A percentile compares a stretch with the other conserved stretches of the same genome.
phyloP scores from a whole-genome alignment of 2,888 invertebrate genomes.

The Monoplex corrugatus region DNA sequence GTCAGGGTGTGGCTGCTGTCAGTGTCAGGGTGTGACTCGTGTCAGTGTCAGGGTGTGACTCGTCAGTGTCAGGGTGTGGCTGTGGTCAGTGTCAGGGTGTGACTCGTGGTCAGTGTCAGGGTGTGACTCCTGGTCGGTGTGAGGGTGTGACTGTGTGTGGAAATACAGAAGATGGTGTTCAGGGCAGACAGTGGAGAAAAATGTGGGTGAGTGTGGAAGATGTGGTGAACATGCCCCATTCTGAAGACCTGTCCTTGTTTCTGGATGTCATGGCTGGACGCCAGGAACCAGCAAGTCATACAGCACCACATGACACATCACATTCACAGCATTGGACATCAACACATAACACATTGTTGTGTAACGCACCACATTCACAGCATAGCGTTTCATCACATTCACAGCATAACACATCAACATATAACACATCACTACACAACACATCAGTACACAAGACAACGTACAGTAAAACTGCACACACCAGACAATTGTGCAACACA shows the following conservation, averaged over 20 bases:
- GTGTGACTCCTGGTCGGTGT: neutral
- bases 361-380: neutral
- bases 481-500: no score
- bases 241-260: slow-evolving; percentile 51
- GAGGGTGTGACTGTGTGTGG: neutral
- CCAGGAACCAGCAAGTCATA: neutral
- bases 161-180: neutral
- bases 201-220: neutral
- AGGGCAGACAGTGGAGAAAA: neutral
- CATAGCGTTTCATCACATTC: neutral
- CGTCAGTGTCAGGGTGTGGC: no score
- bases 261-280: slow-evolving; percentile 3
- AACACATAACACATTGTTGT: neutral
- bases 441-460: no score
- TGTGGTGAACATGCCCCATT: slow-evolving; percentile 44
- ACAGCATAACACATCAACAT: neutral
- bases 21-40: neutral
- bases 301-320: neutral
- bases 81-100: neutral
- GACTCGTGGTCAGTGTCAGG: no score
- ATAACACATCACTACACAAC: no score
- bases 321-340: neutral
- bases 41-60: neutral
- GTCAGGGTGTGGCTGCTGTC: neutral
- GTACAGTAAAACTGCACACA: no score